These are phyloP conservation scores for Cryptus viduatorius DNA, from an alignment of 2,888 invertebrate genomes.

Conservation along the genomic window DNA sequence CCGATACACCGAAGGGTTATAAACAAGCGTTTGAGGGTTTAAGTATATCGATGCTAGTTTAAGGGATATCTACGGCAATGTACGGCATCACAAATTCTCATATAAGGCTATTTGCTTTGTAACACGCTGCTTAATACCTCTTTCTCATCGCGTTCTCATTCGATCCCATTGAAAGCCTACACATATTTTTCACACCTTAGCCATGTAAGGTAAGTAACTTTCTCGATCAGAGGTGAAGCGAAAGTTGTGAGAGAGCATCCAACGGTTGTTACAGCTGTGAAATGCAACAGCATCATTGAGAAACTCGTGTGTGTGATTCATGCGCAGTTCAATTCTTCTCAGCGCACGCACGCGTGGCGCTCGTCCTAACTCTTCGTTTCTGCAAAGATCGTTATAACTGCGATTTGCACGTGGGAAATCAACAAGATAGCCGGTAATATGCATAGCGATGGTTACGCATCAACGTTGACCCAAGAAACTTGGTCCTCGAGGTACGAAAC, in stretches of 20 bases:
- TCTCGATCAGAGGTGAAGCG: conserved; percentile 50
- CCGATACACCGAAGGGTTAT: conserved; percentile 16
- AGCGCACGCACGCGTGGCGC: neutral
- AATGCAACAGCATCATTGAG: conserved; percentile 22
- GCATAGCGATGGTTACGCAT: conserved; percentile 54
- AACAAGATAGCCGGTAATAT: conserved; percentile 38
- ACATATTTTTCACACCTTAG: conserved; percentile 54
- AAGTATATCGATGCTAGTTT: conserved; percentile 15
- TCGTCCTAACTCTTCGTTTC: neutral
- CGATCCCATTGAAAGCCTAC: conserved; percentile 13
- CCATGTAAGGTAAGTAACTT: conserved; percentile 46
- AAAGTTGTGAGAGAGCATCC: conserved; percentile 52
- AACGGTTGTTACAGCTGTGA: conserved; percentile 29
- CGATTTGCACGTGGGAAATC: conserved; percentile 51
- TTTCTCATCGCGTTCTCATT: neutral
- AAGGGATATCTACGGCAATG: conserved; percentile 12
- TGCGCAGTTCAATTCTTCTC: conserved; percentile 46
- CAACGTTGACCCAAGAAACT: conserved; percentile 62
- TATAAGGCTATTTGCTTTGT: conserved; percentile 6
- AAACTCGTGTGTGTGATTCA: conserved; percentile 15
- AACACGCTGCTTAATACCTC: neutral
- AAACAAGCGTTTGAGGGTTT: conserved; percentile 40
- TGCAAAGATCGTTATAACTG: neutral
- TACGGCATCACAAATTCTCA: conserved; percentile 17
- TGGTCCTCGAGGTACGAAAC: conserved; percentile 43